Conservation (phyloP, 2,888 invertebrate species). For the Cantharis flavilabris region DNA sequence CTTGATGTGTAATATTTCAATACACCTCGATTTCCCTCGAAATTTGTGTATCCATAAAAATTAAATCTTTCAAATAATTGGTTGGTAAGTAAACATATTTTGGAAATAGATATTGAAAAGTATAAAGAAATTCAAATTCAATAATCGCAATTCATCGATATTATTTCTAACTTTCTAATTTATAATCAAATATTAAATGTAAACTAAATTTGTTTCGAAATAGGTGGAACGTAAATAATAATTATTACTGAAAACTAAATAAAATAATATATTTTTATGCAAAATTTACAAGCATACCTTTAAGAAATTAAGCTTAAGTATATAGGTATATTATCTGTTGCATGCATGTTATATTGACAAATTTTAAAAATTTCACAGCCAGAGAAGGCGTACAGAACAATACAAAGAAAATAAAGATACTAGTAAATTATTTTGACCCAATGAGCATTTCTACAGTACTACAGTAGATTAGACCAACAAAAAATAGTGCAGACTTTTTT, state of each 20-base stretch:
- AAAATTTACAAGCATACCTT: not conserved
- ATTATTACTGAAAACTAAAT: not conserved
- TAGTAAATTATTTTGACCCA: slow-evolving; percentile 38
- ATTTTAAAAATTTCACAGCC: not conserved
- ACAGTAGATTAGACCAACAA: slow-evolving; percentile 41
- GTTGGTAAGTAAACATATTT: slow-evolving; percentile 9
- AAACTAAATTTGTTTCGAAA: not conserved
- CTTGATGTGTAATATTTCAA: not conserved
- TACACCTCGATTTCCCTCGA: not conserved
- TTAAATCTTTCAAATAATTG: slow-evolving; percentile 25
- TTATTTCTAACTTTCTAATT: not conserved
- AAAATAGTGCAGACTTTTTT: slow-evolving; percentile 45
- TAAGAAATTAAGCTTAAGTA: no score
- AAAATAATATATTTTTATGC: not conserved
- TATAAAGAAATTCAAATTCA: slow-evolving; percentile 38
- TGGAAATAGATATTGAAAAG: slow-evolving; percentile 39
- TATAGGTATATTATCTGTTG: not conserved
- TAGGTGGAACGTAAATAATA: no score
- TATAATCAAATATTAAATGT: not conserved
- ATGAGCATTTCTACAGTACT: slow-evolving; percentile 31
- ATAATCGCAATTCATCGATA: slow-evolving; percentile 37
- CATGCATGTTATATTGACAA: not conserved
- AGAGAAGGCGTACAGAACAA: slow-evolving; percentile 14
- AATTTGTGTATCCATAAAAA: not conserved
- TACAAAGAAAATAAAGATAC: slow-evolving; percentile 24